Evolutionary conservation across 1,140 invertebrate species (phyloP).

Genomic region (Dinothrombium tinctorium): DNA sequence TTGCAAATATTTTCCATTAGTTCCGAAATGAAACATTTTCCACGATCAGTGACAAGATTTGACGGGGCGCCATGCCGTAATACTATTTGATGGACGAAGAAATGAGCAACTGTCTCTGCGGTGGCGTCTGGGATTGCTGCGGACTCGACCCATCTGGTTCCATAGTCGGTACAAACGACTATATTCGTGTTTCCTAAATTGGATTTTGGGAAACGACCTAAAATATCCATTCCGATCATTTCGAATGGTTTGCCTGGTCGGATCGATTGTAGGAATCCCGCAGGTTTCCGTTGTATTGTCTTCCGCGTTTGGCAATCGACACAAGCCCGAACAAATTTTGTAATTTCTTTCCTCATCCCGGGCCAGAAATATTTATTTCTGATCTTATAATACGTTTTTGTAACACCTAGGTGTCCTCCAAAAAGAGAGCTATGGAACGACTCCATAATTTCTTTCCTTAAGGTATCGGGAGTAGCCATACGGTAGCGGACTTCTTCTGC

Average conservation of each 20-base stretch:
- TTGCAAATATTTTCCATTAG: conserved; percentile 3
- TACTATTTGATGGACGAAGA: conserved; percentile 14
- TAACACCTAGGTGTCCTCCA: conserved; percentile 13
- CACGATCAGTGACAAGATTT: conserved; percentile 13
- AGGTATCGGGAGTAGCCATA: too few relatives aligned
- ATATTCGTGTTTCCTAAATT: conserved; percentile 16
- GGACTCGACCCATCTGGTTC: conserved; percentile 17
- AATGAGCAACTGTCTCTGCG: conserved; percentile 15
- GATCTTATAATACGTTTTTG: conserved; percentile 12
- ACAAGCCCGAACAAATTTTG: conserved; percentile 14
- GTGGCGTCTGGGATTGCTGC: conserved; percentile 14
- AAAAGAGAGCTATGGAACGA: conserved; percentile 10
- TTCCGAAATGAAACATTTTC: conserved; percentile 11
- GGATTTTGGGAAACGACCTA: conserved; percentile 16
- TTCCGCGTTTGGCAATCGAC: conserved; percentile 13
- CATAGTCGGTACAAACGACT: conserved; percentile 17
- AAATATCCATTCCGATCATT: conserved; percentile 18
- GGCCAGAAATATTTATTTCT: conserved; percentile 14
- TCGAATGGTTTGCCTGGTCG: conserved; percentile 13
- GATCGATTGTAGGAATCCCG: conserved; percentile 11
- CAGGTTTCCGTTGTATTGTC: not conserved
- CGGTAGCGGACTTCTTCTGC: too few relatives aligned
- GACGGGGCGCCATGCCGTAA: conserved; percentile 11
- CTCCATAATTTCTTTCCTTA: conserved; percentile 4
- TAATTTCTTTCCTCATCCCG: conserved; percentile 1